Evolutionary conservation across 2,888 invertebrate species (phyloP).

Genomic region (Bhutanitis thaidina): DNA sequence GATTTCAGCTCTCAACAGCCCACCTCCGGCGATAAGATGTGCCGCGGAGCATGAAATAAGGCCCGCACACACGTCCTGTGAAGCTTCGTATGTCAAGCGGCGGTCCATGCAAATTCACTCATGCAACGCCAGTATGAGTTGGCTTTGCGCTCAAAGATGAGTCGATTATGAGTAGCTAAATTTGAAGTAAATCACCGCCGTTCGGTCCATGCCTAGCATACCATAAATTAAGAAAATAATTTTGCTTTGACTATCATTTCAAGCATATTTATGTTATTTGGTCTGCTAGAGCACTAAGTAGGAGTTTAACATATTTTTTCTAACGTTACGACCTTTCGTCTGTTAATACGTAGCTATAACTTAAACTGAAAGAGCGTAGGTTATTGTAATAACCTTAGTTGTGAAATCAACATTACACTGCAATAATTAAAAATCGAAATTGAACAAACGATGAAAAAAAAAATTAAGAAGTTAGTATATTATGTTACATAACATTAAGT

Average conservation of each 20-base stretch:
- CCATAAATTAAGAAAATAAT: neutral
- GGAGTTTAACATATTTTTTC: too few species aligned
- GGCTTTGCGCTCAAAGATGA: constrained; percentile 19
- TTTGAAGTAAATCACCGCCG: constrained; percentile 13
- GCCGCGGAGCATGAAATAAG: constrained; percentile 74
- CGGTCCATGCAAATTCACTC: constrained; percentile 62
- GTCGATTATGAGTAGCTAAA: constrained; percentile 16
- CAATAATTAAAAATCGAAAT: too few species aligned
- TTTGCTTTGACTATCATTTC: neutral
- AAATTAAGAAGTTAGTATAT: too few species aligned
- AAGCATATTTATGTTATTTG: too few species aligned
- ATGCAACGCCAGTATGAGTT: constrained; percentile 48
- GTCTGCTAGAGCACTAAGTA: too few species aligned
- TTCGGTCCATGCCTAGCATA: neutral
- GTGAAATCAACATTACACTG: too few species aligned
- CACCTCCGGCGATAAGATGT: constrained; percentile 77
- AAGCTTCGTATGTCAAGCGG: constrained; percentile 39
- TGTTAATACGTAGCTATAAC: too few species aligned
- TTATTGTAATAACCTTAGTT: too few species aligned
- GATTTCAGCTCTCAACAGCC: constrained; percentile 53
- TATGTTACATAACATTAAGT: too few species aligned
- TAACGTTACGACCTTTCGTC: too few species aligned
- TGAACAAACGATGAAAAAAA: too few species aligned
- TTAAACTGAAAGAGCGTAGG: too few species aligned
- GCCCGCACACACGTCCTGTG: constrained; percentile 50